Evolutionary conservation across 1,140 invertebrate species (phyloP), one percentile per base, ranked within the genome.

Genomic region (Cryptotermes secundus): DNA sequence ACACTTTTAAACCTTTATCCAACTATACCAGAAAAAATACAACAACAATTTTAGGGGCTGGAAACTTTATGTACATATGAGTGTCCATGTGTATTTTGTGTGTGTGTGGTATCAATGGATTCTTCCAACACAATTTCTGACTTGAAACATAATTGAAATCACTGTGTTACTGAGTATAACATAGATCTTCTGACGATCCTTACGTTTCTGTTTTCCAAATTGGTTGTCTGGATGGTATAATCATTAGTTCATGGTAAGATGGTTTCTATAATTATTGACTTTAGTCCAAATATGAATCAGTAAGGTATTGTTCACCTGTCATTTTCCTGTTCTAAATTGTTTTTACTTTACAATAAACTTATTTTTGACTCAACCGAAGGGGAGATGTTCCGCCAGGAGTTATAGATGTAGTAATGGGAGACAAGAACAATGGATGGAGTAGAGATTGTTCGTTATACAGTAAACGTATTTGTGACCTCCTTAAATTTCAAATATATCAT

Each of bases 21-120:
- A 72, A 72, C 59, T 72, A 72, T n/a, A 14, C 59, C 59, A 72
- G n/a, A 59, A 72, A 72, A 72, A 72, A 72, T 72, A 72, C 59
- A 72, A 72, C 59, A 72, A 72, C 59, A 72, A 72, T 72, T 72
- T 72, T 72, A 72, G 59, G 59, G 4, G 59, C 14, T 72, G 26
- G 59, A 72, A 72, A 19, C n/a, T 72, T 59, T 72, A 72, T 72
- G 14, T 31, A 72, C 59, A 72, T 65, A 65, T 72, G 59, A 72
- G 59, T 72, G 26, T 72, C 59, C 59, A 72, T 14, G 59, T 72
- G 59, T 72, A 72, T 72, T 72, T 72, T 72, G 59, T 72, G 59
- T 72, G 59, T 31, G 31, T 72, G 59, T 31, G 59, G 59, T n/a
- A 26, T 72, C 59, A 31, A 26, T 31, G 59, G n/a, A 72, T 72